phyloP scores from a whole-genome alignment of 2,888 invertebrate species.

The Aspidapion aeneum region DNA sequence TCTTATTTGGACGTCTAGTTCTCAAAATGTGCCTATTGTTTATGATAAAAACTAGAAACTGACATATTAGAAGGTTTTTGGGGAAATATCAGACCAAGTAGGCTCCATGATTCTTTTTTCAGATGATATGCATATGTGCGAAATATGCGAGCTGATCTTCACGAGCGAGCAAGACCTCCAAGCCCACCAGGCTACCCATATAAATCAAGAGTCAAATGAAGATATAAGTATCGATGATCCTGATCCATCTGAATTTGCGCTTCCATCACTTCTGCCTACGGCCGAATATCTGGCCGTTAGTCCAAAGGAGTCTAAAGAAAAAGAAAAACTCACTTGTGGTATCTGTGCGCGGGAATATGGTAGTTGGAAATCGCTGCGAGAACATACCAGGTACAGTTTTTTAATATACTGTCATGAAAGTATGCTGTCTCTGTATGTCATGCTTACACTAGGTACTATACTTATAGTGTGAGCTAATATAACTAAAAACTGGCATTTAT shows the following conservation, averaged over 20 bases:
- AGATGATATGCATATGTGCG: conserved; percentile 51
- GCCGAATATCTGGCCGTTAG: neutral
- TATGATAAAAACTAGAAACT: too few species aligned
- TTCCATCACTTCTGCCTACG: neutral
- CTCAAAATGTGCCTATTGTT: too few species aligned
- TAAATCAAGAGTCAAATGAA: conserved; percentile 15
- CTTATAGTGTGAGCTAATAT: too few species aligned
- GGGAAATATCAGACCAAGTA: too few species aligned
- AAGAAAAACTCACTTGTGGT: conserved; percentile 51
- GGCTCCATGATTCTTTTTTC: too few species aligned
- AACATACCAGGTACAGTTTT: conserved; percentile 32
- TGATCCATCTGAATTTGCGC: neutral
- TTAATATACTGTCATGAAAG: too few species aligned
- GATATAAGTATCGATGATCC: neutral
- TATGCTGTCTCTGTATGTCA: too few species aligned
- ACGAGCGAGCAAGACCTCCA: conserved; percentile 47
- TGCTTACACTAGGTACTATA: too few species aligned
- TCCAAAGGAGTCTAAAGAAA: neutral
- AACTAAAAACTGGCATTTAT: too few species aligned
- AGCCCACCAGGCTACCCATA: conserved; percentile 39
- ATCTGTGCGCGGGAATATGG: conserved; percentile 52
- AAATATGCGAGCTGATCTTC: conserved; percentile 58
- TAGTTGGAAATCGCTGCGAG: conserved; percentile 36
- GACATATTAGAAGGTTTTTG: too few species aligned
- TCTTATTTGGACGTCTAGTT: too few species aligned